Base-by-base conservation (phyloP, 2,113 vertebrate genomes). In the Oreochromis niloticus region DNA sequence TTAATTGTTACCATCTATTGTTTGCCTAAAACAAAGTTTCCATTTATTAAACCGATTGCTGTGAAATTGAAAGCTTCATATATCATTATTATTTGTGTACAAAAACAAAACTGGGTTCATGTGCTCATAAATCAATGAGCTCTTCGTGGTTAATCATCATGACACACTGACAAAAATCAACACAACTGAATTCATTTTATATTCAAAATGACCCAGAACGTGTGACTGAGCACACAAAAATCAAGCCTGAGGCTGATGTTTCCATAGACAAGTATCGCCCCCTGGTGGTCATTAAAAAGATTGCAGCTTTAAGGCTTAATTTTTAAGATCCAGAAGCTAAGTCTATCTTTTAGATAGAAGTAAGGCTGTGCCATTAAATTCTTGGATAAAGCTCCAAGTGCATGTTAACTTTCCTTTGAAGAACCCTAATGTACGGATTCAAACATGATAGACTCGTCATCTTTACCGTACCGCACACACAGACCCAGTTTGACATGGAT, bases 291-390 rank as follows among this genome's bases (percentile, higher is more conserved):
- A 46, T 27, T 2, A 46, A 11, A 27, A 73, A 0, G 22, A 30
- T 3, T 2, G 68, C 22, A 73, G 0, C 22, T 17, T 73, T 1
- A 27, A 46, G 66, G n/a, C 41, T 16, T 71, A 0, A 43, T 14
- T 71, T 71, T 43, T 43, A 27, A 24, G n/a, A 24, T 14, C 12
- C 39, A 71, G 39, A 71, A 43, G 66, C 4, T 6, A 14, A 24
- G 66, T 71, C 22, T n/a, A 16, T 43, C 39, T 24, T 43, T 24
- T 43, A 24, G 24, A 24, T 24, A 24, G 59, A 36, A 63, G 59
- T 63, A 63, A 63, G 32, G 32, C 3, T 34, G 16, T 11, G 59
- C 0, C 32, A 63, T 1, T 19, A 24, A 24, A 24, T 24, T 24
- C 24, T 24, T 24, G 17, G 32, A n/a, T 63, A 3, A 63, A 11